Conservation (phyloP, 2,888 invertebrate species). For the Caenorhabditis sp. region DNA sequence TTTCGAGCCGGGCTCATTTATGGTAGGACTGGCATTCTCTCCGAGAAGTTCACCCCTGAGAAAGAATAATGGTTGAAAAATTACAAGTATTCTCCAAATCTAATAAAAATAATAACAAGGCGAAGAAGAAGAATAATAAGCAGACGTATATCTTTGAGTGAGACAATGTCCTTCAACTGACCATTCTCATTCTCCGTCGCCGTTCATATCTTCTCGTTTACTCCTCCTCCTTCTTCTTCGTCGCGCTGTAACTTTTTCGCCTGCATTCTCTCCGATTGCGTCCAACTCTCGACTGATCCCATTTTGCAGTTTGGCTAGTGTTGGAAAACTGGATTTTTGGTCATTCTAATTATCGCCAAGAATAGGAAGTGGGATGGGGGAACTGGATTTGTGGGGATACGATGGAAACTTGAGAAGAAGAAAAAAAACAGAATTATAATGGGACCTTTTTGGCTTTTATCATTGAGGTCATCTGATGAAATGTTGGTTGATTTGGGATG, state of each 20-base stretch:
- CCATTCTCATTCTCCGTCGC: neutral
- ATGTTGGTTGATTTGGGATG: no score
- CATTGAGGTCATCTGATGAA: no score
- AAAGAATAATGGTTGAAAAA: no score
- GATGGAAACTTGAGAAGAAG: constrained; percentile 1
- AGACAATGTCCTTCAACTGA: constrained; percentile 1
- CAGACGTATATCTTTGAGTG: constrained; percentile 4
- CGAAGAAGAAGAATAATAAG: neutral
- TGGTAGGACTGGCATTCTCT: no score
- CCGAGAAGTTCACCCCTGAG: no score
- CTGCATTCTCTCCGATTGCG: neutral
- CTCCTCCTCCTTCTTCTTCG: constrained; percentile 22
- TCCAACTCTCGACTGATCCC: constrained; percentile 10
- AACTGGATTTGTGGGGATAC: no score
- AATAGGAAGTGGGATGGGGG: no score
- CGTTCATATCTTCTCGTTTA: neutral
- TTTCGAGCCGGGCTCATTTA: no score
- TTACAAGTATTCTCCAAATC: no score
- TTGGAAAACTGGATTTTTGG: constrained; percentile 5
- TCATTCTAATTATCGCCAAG: neutral
- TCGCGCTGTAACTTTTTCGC: constrained; percentile 39
- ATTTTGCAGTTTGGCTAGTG: constrained; percentile 28
- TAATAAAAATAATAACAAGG: neutral
- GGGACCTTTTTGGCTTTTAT: no score
- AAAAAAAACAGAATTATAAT: neutral